Evolutionary conservation across 2,113 vertebrate species (phyloP), one percentile per base, ranked within the genome.

Genomic region (Motacilla tschutschensis): DNA sequence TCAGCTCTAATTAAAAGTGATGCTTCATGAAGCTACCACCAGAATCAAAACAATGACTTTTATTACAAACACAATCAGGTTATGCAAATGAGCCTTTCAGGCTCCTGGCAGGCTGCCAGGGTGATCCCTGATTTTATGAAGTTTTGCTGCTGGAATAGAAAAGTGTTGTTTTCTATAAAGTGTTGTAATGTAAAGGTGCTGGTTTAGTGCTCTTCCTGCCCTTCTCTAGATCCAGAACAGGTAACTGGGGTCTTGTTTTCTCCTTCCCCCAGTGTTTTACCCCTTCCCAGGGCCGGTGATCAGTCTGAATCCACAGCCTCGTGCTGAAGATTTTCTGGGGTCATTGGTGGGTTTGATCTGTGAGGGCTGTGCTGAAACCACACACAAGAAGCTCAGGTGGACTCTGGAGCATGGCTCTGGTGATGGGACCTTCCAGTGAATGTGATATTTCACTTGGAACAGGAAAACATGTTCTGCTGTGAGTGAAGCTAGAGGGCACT

Each of bases 11-110:
- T 92, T 88, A 88, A 85, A 73, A 21, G 3, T 48, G 75, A 55
- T 66, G 67, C 44, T 88, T 93, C 67, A 7, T 35, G 63, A 70
- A 88, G 43, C 88, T 93, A 63, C 71, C 75, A 63, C 14, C 36
- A 55, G 88, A 77, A 84, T 90, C 71, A 88, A 90, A 92, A 84
- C 90, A 92, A 88, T 81, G 66, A 54, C 15, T 79, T 50, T 79
- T 78, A 14, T 86, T 84, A 51, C 3, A 51, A 85, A 84, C 63
- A 81, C 83, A 81, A 51, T 81, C 35, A 54, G 67, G 64, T 84
- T 86, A 76, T 92, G 88, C 80, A 86, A 51, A 90, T 4, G 21
- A 91, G 47, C 72, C 38, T 65, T 78, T 72, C 58, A 50, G 77
- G 83, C 50, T 87, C 17, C 77, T 91, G 73, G 47, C 20, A 3